Conservation (phyloP, 2,888 invertebrate genomes). For the Zele albiditarsus region DNA sequence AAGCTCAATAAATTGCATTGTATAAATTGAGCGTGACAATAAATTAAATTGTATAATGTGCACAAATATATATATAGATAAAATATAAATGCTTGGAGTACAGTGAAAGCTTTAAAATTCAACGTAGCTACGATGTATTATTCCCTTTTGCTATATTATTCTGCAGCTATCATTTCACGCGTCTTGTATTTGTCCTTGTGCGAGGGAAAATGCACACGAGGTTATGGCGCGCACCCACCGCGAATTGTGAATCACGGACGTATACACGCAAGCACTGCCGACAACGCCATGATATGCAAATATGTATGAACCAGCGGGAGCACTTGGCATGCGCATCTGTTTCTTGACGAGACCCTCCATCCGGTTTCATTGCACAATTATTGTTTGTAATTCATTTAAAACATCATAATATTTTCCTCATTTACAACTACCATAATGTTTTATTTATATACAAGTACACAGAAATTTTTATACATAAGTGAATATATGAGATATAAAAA, state of each 20-base stretch:
- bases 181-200: conserved; percentile 7
- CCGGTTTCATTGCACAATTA: conserved; percentile 21
- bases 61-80: neutral
- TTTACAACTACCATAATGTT: neutral
- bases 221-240: conserved; percentile 23
- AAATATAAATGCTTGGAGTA: neutral
- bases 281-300: conserved; percentile 31
- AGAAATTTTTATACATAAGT: neutral
- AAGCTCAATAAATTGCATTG: neutral
- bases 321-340: conserved; percentile 36
- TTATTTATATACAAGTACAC: neutral
- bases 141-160: neutral
- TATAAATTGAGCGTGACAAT: neutral
- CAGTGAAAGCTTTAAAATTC: neutral
- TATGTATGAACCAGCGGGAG: conserved; percentile 2
- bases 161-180: neutral
- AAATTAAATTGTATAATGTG: neutral
- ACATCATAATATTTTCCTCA: neutral
- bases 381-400: conserved; percentile 18
- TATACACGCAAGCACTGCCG: neutral
- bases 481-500: neutral
- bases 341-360: conserved; percentile 28
- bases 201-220: conserved; percentile 19
- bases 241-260: conserved; percentile 35
- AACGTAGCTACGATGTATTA: neutral